phyloP scores from a whole-genome alignment of 2,888 invertebrate species.

The Melolontha melolontha region DNA sequence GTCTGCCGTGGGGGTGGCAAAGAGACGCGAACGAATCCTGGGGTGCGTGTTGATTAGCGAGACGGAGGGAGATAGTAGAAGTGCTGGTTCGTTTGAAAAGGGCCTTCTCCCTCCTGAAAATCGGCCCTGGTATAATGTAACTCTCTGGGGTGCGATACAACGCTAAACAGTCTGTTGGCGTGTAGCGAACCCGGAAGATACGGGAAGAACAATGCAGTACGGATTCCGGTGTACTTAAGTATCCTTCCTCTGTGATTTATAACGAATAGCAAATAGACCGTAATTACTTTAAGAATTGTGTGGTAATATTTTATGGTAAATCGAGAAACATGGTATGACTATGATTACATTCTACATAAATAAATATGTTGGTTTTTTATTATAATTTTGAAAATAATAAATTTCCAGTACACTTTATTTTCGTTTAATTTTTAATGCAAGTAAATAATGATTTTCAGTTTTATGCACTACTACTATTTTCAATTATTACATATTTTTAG shows the following conservation, averaged over 20 bases:
- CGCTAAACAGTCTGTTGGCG: conserved; percentile 37
- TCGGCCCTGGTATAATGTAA: conserved; percentile 36
- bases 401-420: too few relatives aligned
- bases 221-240: conserved; percentile 19
- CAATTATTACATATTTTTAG: too few relatives aligned
- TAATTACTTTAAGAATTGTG: conserved; percentile 4
- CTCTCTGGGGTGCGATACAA: conserved; percentile 34
- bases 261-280: not conserved
- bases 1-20: conserved; percentile 10
- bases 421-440: too few relatives aligned
- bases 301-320: conserved; percentile 3
- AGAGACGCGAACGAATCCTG: conserved; percentile 2
- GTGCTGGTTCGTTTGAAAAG: conserved; percentile 13
- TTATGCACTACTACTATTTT: too few relatives aligned
- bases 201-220: conserved; percentile 29
- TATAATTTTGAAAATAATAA: not conserved
- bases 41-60: conserved; percentile 5
- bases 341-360: not conserved
- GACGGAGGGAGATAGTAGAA: conserved; percentile 30
- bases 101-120: conserved; percentile 33
- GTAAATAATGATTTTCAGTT: too few relatives aligned
- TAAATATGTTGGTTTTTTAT: not conserved
- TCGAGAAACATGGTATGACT: conserved; percentile 18
- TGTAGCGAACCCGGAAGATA: conserved; percentile 32
- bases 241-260: too few relatives aligned